Evolutionary conservation across 2,797 vertebrate genomes (phyloP).

Genomic region (Mormyrops attenuatus): DNA sequence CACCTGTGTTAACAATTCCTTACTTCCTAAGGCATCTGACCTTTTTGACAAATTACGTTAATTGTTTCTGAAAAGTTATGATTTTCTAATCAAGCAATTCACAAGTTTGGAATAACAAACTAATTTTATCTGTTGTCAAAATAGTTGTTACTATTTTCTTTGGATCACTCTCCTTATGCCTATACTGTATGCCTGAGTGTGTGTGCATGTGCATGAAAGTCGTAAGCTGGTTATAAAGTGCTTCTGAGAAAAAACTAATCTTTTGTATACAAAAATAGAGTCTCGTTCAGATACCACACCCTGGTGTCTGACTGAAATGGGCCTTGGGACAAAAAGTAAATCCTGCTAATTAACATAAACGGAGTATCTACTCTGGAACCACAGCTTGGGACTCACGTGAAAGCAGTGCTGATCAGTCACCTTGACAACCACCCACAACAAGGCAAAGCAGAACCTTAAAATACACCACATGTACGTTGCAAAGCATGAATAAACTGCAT

Average conservation of each 20-base stretch:
- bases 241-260: not conserved
- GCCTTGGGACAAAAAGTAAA: not conserved
- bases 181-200: not conserved
- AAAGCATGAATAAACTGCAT: not conserved
- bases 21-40: not conserved
- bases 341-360: not conserved
- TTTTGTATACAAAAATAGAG: not conserved
- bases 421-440: not conserved
- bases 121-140: not conserved
- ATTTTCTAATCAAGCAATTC: not conserved
- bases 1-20: not conserved
- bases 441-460: not conserved
- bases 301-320: not conserved
- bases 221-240: not conserved
- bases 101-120: not conserved
- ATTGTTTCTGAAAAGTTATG: not conserved
- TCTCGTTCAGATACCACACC: not conserved
- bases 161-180: not conserved
- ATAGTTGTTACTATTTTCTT: not conserved
- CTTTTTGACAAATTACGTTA: not conserved
- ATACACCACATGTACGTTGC: not conserved
- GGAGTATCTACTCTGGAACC: not conserved
- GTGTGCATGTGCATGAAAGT: not conserved
- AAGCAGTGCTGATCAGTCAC: not conserved
- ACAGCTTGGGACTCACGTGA: not conserved